phyloP scores from a whole-genome alignment of 2,888 invertebrate genomes.

The Sphaeridia pumilis region DNA sequence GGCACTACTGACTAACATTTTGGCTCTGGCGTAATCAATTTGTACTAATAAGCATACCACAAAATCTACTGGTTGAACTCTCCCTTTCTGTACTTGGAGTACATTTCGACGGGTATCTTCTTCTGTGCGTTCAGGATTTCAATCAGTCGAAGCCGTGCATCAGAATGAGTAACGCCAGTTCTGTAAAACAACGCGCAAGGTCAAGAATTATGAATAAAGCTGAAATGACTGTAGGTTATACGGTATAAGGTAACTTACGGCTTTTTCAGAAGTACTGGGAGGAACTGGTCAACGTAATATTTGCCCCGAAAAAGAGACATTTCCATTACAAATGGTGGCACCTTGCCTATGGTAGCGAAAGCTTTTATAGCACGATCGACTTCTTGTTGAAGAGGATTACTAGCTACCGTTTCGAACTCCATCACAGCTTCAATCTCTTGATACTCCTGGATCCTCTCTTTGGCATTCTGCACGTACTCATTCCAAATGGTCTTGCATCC shows the following conservation, averaged over 20 bases:
- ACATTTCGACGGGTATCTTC: slow-evolving; percentile 27
- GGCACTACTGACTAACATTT: not conserved
- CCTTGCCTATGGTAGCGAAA: slow-evolving; percentile 18
- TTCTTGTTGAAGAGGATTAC: slow-evolving; percentile 30
- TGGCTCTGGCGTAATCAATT: not conserved
- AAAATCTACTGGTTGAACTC: not conserved
- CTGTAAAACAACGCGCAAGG: slow-evolving; percentile 1
- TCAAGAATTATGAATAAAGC: not conserved
- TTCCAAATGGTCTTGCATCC: slow-evolving; percentile 25
- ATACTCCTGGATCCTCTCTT: slow-evolving; percentile 28
- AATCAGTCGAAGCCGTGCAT: slow-evolving; percentile 28
- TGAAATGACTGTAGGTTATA: not conserved
- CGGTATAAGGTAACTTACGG: slow-evolving; percentile 22
- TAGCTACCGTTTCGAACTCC: slow-evolving; percentile 27
- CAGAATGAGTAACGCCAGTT: slow-evolving; percentile 16
- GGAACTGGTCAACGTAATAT: slow-evolving; percentile 25
- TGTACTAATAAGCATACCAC: no score
- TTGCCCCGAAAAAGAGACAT: slow-evolving; percentile 26
- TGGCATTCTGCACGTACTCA: slow-evolving; percentile 26
- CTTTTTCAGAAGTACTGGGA: slow-evolving; percentile 29
- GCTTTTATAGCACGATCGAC: slow-evolving; percentile 25
- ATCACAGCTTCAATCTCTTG: slow-evolving; percentile 30
- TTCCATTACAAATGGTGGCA: slow-evolving; percentile 23
- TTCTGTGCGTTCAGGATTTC: slow-evolving; percentile 24
- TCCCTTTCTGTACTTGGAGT: slow-evolving; percentile 17